Base-by-base conservation (phyloP, 2,113 vertebrate genomes). In the Etheostoma cragini region DNA sequence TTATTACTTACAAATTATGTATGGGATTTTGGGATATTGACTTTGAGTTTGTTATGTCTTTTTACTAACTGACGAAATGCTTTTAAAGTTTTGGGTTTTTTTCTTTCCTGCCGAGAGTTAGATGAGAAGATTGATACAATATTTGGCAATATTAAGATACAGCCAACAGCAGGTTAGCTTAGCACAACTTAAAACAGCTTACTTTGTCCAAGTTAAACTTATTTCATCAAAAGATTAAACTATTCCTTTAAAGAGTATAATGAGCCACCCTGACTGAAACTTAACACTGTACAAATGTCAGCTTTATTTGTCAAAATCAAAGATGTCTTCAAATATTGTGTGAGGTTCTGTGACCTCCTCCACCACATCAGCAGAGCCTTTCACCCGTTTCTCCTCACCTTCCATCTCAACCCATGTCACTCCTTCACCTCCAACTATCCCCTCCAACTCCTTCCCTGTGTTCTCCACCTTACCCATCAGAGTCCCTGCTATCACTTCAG, bases 281-380 rank as follows among this genome's bases (percentile, higher is more conserved):
- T 49, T 4, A 4, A 14, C 8, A 33, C 74, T 4, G 16, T 38
- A 33, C 15, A 24, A 38, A 26, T 0, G 1, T 61, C 33, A 33
- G 47, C 24, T 87, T 90, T 88, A 90, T 90, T 91, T 35, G 14
- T 80, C 88, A 71, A 95, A 84, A 71, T 78, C 86, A 90, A 95
- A 95, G 52, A 94, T 52, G 1, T 94, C 90, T 78, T 94, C 91
- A 85, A 94, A 95, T 42, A 87, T 77, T 72, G 30, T 19, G 33
- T 2, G 87, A 6, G 69, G 83, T 52, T 80, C 33, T 10, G 64
- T 38, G 26, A 67, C 24, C 19, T 76, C 58, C 45, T 54, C 3
- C 7, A 53, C 82, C 22, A 73, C 83, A 19, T 81, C 76, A 30
- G 86, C 82, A 1, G 42, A 77, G 52, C 80, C 91, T 38, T 81